Percentiles rank a stretch among this genome's conserved stretches.
These are phyloP conservation scores for Calameuta idolon DNA, from an alignment of 2,888 invertebrate genomes.

Conservation along the genomic window DNA sequence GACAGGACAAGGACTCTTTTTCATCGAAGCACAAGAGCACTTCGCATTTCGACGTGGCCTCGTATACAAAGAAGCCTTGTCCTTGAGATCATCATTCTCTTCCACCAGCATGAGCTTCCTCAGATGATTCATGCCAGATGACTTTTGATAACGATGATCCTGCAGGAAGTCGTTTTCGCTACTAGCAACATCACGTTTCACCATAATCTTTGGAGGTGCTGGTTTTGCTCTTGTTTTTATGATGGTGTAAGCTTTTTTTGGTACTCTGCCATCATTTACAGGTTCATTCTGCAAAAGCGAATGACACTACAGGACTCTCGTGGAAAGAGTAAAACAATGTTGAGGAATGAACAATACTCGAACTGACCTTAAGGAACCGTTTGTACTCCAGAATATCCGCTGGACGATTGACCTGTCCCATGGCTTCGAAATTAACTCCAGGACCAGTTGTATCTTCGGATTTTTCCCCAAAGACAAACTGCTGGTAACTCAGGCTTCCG, in stretches of 20 bases:
- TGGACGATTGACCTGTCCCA: constrained; percentile 53
- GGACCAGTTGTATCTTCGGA: constrained; percentile 37
- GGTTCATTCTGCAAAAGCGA: constrained; percentile 50
- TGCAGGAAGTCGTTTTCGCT: not conserved
- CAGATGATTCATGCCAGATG: constrained; percentile 16
- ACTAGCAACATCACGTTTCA: constrained; percentile 40
- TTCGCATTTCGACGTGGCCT: constrained; percentile 42
- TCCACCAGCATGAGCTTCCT: constrained; percentile 28
- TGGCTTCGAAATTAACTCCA: constrained; percentile 50
- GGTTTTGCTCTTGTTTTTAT: constrained; percentile 47
- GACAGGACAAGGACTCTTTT: constrained; percentile 82
- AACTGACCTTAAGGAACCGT: constrained; percentile 53
- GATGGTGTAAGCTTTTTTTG: constrained; percentile 49
- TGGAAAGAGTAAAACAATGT: not conserved
- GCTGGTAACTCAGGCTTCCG: constrained; percentile 35
- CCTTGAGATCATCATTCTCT: not conserved
- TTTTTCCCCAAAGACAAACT: constrained; percentile 33
- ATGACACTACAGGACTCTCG: not conserved
- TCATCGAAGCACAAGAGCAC: constrained; percentile 57
- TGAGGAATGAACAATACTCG: not conserved
- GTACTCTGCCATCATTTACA: constrained; percentile 42
- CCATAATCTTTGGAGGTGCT: constrained; percentile 47
- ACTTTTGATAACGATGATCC: constrained; percentile 11
- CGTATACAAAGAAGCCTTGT: not conserved
- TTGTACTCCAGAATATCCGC: constrained; percentile 57